A percentile compares a stretch with the other conserved stretches of the same genome.
These are phyloP conservation scores for Ooceraea biroi DNA, from an alignment of 1,140 invertebrate genomes.

Conservation along the genomic window DNA sequence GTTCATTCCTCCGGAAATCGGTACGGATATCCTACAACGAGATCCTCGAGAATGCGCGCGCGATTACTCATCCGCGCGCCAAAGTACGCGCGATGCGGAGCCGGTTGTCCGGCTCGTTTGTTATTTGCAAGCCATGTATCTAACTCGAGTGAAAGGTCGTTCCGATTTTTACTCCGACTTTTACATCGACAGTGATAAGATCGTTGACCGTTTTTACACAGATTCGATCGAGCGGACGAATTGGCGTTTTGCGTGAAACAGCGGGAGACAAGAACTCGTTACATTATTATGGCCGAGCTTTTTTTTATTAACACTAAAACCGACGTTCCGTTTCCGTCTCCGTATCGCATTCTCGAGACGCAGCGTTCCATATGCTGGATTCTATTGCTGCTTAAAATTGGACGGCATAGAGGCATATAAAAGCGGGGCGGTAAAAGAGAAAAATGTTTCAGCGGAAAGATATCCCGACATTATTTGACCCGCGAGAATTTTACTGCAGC, in stretches of 20 bases:
- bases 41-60: not conserved
- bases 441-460: not conserved
- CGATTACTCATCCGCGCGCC: slow-evolving; percentile 2
- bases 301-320: slow-evolving; percentile 49
- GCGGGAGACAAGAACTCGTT: not conserved
- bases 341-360: not conserved
- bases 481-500: not conserved
- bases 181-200: slow-evolving; percentile 5
- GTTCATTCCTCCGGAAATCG: slow-evolving; percentile 36
- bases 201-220: not conserved
- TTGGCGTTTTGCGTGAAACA: slow-evolving; percentile 4
- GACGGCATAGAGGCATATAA: slow-evolving; percentile 2
- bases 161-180: slow-evolving; percentile 19
- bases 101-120: slow-evolving; percentile 34
- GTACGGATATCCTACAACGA: slow-evolving; percentile 16
- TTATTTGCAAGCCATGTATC: slow-evolving; percentile 40
- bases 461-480: not conserved
- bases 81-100: slow-evolving; percentile 10
- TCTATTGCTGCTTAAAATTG: slow-evolving; percentile 12
- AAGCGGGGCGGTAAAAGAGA: not conserved
- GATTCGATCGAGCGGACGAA: slow-evolving; percentile 12
- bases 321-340: not conserved
- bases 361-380: not conserved
- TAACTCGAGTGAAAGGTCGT: slow-evolving; percentile 6
- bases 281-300: not conserved